A percentile compares a stretch with the other conserved stretches of the same genome.
Conservation (phyloP, 2,797 vertebrate species). For the Fundulus diaphanus region DNA sequence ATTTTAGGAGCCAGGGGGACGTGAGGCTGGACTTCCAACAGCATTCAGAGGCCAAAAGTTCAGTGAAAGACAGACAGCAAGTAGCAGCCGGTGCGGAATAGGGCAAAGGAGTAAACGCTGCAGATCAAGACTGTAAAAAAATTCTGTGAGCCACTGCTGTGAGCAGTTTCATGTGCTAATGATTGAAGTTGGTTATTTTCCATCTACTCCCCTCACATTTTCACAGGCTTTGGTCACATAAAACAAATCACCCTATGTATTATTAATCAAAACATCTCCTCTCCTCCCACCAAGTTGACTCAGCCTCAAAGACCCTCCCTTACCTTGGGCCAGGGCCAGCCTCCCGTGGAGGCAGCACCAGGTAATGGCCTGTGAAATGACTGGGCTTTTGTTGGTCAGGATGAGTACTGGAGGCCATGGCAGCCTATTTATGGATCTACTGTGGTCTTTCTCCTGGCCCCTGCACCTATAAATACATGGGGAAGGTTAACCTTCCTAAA, state of each 20-base stretch:
- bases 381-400: constrained; percentile 78
- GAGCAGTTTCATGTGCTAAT: constrained; percentile 21
- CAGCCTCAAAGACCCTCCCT: constrained; percentile 55
- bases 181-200: constrained; percentile 52
- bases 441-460: constrained; percentile 78
- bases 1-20: constrained; percentile 71
- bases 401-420: constrained; percentile 64
- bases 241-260: constrained; percentile 65
- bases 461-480: constrained; percentile 78
- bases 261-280: constrained; percentile 68
- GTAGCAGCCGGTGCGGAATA: constrained; percentile 35
- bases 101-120: constrained; percentile 44
- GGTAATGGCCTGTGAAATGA: constrained; percentile 82
- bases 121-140: constrained; percentile 25
- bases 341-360: constrained; percentile 62
- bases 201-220: constrained; percentile 47
- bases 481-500: constrained; percentile 73
- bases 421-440: constrained; percentile 81
- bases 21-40: constrained; percentile 64
- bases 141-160: background rate
- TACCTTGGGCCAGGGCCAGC: constrained; percentile 34
- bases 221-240: constrained; percentile 45
- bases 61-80: constrained; percentile 37
- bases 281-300: constrained; percentile 51
- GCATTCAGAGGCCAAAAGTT: constrained; percentile 73